phyloP scores from a whole-genome alignment of 2,888 invertebrate genomes.

The Tridacna crocea region DNA sequence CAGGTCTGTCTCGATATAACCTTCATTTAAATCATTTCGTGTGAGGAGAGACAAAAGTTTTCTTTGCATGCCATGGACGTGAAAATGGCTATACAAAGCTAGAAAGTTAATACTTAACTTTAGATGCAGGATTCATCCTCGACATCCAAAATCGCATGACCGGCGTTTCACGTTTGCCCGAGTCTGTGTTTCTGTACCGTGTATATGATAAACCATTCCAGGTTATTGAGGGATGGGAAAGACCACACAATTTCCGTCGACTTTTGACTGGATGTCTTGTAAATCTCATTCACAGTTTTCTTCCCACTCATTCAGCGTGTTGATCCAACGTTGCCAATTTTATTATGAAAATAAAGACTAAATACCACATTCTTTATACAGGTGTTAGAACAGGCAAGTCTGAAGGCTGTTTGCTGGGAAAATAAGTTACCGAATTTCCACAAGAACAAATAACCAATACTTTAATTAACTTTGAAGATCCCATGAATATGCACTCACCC shows the following conservation, averaged over 20 bases:
- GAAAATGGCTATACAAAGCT: too few relatives aligned
- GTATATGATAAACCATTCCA: not conserved
- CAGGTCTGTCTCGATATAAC: too few relatives aligned
- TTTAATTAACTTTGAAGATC: conserved; percentile 24
- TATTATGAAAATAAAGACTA: conserved; percentile 63
- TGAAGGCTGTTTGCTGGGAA: conserved; percentile 26
- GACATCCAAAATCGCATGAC: too few relatives aligned
- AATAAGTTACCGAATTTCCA: conserved; percentile 18
- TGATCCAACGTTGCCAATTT: conserved; percentile 57
- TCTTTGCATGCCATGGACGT: too few relatives aligned
- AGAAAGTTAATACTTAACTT: too few relatives aligned
- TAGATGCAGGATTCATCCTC: too few relatives aligned
- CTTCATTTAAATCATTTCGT: too few relatives aligned
- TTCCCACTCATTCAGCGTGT: conserved; percentile 31
- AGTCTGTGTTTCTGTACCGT: too few relatives aligned
- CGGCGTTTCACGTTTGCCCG: too few relatives aligned
- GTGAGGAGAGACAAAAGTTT: too few relatives aligned
- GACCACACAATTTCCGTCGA: conserved; percentile 14
- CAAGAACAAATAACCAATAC: conserved; percentile 21
- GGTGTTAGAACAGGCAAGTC: conserved; percentile 36
- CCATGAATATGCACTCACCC: not conserved
- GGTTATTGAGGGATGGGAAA: not conserved
- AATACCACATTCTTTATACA: conserved; percentile 54
- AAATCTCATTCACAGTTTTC: conserved; percentile 32
- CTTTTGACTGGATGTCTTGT: not conserved